A percentile compares a stretch with the other conserved stretches of the same genome.
Evolutionary conservation across 2,888 invertebrate species (phyloP).

Genomic region (Mayetiola destructor): DNA sequence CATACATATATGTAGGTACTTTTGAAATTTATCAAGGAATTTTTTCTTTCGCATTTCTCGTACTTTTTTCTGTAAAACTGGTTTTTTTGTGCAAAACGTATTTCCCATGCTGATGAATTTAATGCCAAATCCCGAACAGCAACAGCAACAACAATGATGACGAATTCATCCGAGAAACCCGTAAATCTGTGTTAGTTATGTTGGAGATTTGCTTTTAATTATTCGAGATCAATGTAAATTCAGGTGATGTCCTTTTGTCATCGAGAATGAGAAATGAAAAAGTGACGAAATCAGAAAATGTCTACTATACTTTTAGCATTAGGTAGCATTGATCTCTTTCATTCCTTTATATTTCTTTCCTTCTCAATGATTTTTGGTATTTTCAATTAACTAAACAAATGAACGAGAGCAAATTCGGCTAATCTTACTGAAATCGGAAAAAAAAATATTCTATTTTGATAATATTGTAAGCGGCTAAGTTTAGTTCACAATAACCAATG

Average conservation of each 20-base stretch:
- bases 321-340: too few species aligned
- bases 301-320: too few species aligned
- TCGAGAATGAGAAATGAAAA: too few species aligned
- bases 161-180: too few species aligned
- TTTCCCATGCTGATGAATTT: neutral
- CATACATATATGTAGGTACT: neutral
- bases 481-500: neutral
- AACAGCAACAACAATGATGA: too few species aligned
- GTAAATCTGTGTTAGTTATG: neutral
- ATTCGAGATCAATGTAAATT: neutral
- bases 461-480: neutral
- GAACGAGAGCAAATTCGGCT: neutral
- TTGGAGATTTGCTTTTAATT: neutral
- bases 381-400: conserved; percentile 6
- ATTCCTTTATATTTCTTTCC: too few species aligned
- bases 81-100: neutral
- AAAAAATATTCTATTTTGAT: too few species aligned
- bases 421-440: too few species aligned
- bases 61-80: too few species aligned
- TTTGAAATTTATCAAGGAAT: neutral
- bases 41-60: too few species aligned
- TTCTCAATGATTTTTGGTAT: too few species aligned
- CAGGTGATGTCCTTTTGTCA: neutral
- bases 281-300: too few species aligned
- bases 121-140: neutral